Conservation (phyloP, 1,140 invertebrate genomes). For the Phthorimaea operculella region DNA sequence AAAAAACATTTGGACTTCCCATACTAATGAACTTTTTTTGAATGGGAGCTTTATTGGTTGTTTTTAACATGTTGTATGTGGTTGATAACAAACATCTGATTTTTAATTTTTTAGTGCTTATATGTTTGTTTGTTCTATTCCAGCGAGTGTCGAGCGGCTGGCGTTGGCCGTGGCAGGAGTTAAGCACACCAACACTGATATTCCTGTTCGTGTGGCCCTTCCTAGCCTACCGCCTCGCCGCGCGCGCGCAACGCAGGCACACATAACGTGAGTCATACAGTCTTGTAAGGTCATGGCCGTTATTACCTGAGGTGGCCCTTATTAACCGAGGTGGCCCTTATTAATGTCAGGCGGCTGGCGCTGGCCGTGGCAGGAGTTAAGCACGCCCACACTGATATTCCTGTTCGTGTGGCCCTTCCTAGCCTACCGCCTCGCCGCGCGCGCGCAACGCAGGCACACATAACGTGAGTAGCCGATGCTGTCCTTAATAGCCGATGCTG, state of each 20-base stretch:
- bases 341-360: slow-evolving; percentile 39
- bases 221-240: slow-evolving; percentile 32
- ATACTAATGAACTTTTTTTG: too few species aligned
- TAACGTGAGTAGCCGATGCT: slow-evolving; percentile 19
- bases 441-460: slow-evolving; percentile 19
- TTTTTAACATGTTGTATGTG: too few species aligned
- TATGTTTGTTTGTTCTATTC: not conserved
- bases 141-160: slow-evolving; percentile 42
- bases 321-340: too few species aligned
- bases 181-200: slow-evolving; percentile 40
- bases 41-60: too few species aligned
- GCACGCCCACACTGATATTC: slow-evolving; percentile 38
- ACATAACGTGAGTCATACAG: slow-evolving; percentile 22
- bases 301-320: too few species aligned
- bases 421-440: slow-evolving; percentile 28
- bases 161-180: slow-evolving; percentile 61
- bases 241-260: slow-evolving; percentile 16
- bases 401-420: slow-evolving; percentile 46
- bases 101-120: too few species aligned
- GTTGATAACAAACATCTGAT: too few species aligned
- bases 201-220: slow-evolving; percentile 46
- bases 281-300: too few species aligned
- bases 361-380: slow-evolving; percentile 60
- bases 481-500: too few species aligned
- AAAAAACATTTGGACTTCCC: too few species aligned